Base-by-base conservation (phyloP, 2,113 vertebrate genomes). In the Leptosomus discolor region DNA sequence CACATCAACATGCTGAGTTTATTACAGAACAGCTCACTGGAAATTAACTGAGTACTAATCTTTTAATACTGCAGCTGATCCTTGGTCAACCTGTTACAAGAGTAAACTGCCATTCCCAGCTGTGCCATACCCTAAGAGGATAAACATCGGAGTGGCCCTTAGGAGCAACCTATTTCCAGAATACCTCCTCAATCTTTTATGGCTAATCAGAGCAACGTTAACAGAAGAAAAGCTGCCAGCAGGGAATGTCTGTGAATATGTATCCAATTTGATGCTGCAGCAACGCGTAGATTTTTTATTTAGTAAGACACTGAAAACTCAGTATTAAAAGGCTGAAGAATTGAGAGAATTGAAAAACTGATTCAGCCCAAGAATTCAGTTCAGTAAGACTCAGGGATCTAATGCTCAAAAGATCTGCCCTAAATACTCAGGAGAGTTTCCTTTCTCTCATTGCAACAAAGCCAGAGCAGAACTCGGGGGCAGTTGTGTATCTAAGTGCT, bases 51-150 rank as follows among this genome's bases (percentile, higher is more conserved):
- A 54, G 75, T 77, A 83, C 88, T 96, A 97, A 97, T 94, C 93
- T 95, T 85, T 93, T 96, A 96, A 95, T 92, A 64, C 92, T 85
- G 65, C 69, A 82, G 93, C 84, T 96, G 93, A 96, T 96, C 96
- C 90, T 61, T 90, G 81, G 94, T 91, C 96, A 96, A 90, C 85
- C 93, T 82, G 84, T 90, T 90, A 79, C 80, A 88, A 79, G 90
- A 91, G 73, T 70, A 96, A 95, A 96, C 96, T 95, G 94, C 93
- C 96, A 88, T 87, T 95, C 93, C 93, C 90, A 96, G 93, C 96
- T 94, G 90, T 79, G 92, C 94, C 53, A 20, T 36, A 36, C 69
- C 83, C 0, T 92, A 91, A 96, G 90, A 89, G 80, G 94, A 94
- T 96, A 94, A 94, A 85, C 76, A 60, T 48, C 60, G n/a, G 87